phyloP scores from a whole-genome alignment of 2,113 vertebrate genomes.

The Potamarius usumacintae region DNA sequence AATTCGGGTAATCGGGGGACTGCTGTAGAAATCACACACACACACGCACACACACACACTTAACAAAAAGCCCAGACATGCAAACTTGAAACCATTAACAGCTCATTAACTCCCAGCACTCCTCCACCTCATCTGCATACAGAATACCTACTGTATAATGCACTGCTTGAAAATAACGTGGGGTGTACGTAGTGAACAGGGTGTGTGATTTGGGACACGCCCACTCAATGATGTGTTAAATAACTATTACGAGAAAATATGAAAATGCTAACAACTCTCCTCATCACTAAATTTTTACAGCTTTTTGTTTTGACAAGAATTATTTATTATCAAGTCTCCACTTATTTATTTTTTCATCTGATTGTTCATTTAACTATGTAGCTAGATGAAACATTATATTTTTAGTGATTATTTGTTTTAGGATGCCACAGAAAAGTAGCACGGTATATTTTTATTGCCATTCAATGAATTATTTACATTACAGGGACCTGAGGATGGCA shows the following conservation, averaged over 20 bases:
- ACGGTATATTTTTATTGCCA: not conserved
- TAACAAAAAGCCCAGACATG: constrained; percentile 25
- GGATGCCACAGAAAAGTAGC: not conserved
- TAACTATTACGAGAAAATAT: not conserved
- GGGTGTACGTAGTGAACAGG: not conserved
- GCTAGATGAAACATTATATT: not conserved
- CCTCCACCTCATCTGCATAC: not conserved
- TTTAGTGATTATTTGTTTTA: not conserved
- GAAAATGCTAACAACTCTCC: too few relatives aligned
- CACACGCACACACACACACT: not conserved
- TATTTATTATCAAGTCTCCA: not conserved
- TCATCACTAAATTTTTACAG: not conserved
- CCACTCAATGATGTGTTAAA: not conserved
- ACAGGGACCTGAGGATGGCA: not conserved
- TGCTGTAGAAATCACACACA: constrained; percentile 73
- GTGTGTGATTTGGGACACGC: not conserved
- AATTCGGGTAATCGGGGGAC: constrained; percentile 94
- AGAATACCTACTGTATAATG: not conserved
- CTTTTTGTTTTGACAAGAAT: not conserved
- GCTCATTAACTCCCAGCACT: not conserved
- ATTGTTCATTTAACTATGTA: not conserved
- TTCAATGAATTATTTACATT: not conserved
- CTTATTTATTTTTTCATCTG: not conserved
- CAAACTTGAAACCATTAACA: not conserved
- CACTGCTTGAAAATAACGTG: not conserved